Conservation (phyloP, 2,797 vertebrate genomes). For the Acanthiza pusilla region DNA sequence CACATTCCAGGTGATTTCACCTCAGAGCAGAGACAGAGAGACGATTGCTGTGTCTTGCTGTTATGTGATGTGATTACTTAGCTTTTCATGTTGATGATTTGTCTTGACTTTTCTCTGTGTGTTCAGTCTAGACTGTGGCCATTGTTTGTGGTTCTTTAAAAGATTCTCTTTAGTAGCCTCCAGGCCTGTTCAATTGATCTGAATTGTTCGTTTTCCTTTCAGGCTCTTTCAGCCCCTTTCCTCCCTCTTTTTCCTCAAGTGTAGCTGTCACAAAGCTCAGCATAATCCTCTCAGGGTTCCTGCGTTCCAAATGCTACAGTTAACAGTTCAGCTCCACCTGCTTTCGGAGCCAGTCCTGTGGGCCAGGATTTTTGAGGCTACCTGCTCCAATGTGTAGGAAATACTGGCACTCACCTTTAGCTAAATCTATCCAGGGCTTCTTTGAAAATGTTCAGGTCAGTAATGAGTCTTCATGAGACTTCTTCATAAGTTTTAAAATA, state of each 20-base stretch:
- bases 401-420: neutral
- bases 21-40: constrained; percentile 13
- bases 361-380: neutral
- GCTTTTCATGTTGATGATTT: constrained; percentile 38
- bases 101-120: constrained; percentile 58
- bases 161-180: constrained; percentile 37
- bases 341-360: neutral
- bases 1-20: constrained; percentile 48
- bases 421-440: neutral
- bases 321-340: neutral
- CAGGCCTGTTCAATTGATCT: constrained; percentile 40
- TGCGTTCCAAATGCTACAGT: neutral
- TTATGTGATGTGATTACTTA: constrained; percentile 54
- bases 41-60: neutral
- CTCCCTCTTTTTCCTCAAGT: constrained; percentile 18
- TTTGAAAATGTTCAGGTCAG: neutral
- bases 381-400: neutral
- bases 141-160: constrained; percentile 56
- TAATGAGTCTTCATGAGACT: neutral
- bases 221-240: constrained; percentile 36
- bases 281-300: neutral
- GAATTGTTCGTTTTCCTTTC: constrained; percentile 50
- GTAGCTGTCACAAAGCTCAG: neutral
- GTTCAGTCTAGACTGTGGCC: constrained; percentile 63
- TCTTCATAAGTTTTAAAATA: neutral